Conservation (phyloP, 2,113 vertebrate species). For the Nibea albiflora region DNA sequence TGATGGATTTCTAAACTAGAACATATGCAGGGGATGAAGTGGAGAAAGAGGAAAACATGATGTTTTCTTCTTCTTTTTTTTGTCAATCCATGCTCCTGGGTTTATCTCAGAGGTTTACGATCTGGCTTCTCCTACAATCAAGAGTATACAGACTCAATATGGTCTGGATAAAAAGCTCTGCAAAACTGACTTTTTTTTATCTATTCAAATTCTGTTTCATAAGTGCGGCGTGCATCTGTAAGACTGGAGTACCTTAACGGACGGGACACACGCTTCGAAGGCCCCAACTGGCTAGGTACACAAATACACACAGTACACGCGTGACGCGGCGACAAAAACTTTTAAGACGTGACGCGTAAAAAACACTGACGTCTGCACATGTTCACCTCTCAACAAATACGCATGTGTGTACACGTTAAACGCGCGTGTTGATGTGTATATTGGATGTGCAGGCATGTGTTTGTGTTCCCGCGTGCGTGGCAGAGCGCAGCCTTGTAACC, state of each 20-base stretch:
- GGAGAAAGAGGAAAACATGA: background rate
- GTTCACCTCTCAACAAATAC: background rate
- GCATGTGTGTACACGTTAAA: background rate
- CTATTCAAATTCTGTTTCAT: background rate
- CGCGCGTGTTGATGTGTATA: background rate
- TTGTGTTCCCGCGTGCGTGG: background rate
- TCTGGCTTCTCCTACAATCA: background rate
- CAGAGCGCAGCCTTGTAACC: background rate
- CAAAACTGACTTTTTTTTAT: background rate
- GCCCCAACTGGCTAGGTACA: background rate
- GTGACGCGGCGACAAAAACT: no score
- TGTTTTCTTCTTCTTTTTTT: background rate
- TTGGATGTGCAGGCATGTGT: background rate
- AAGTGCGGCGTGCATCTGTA: background rate
- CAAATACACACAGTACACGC: background rate
- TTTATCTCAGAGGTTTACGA: background rate
- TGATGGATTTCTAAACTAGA: conserved; percentile 56
- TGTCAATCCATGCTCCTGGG: background rate
- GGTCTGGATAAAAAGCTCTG: background rate
- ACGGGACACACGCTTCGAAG: background rate
- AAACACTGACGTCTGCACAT: background rate
- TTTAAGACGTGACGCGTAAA: no score
- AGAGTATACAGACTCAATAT: background rate
- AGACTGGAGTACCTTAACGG: background rate
- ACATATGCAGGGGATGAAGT: conserved; percentile 32